These are phyloP conservation scores for Centruroides sculpturatus DNA, from an alignment of 1,140 invertebrate species.

Conservation along the genomic window DNA sequence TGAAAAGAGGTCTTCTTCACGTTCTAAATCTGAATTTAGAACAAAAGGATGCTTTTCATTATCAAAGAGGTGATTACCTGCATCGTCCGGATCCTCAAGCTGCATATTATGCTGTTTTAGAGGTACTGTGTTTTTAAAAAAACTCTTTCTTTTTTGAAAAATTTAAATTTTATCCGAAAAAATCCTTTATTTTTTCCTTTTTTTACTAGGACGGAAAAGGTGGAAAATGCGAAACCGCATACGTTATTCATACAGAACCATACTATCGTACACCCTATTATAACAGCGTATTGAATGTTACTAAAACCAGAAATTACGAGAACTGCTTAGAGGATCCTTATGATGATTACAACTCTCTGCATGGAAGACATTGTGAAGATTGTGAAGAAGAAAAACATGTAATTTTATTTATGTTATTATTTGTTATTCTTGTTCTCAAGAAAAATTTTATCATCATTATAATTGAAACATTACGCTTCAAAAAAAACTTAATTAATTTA, in stretches of 20 bases:
- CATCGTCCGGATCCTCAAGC: not conserved
- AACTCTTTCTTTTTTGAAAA: not conserved
- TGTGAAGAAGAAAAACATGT: not conserved
- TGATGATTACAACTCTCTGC: not conserved
- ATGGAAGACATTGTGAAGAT: not conserved
- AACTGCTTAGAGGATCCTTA: constrained; percentile 16
- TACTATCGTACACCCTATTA: not conserved
- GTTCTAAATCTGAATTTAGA: constrained; percentile 26
- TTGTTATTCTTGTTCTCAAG: too few relatives aligned
- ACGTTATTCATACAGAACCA: not conserved
- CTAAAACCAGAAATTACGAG: constrained; percentile 16
- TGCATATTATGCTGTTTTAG: not conserved
- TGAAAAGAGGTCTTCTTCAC: constrained; percentile 26
- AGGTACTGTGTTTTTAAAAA: not conserved
- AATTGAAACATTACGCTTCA: too few relatives aligned
- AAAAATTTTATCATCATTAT: too few relatives aligned
- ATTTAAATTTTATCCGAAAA: not conserved
- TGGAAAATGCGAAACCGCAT: not conserved
- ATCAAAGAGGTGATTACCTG: not conserved
- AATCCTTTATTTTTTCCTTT: not conserved
- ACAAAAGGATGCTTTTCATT: constrained; percentile 11
- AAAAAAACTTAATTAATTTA: not conserved
- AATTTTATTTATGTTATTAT: not conserved
- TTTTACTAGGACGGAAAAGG: not conserved
- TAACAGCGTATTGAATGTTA: constrained; percentile 15